Conservation (phyloP, 2,888 invertebrate genomes). For the Drosophila eohydei region DNA sequence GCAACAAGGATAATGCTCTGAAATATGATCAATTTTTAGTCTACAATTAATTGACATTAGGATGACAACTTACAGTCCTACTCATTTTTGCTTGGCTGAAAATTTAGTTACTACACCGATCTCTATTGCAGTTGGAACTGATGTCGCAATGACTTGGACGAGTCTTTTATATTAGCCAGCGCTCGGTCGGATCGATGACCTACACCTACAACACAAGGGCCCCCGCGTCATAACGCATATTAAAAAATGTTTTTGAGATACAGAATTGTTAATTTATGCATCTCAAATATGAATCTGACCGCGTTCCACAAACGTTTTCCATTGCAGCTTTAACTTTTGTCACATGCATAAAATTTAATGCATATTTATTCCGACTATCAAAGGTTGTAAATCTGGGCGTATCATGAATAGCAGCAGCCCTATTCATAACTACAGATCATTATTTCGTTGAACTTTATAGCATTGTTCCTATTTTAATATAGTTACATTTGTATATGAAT, state of each 20-base stretch:
- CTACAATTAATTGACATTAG: neutral
- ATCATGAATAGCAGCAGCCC: conserved; percentile 15
- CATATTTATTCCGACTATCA: conserved; percentile 49
- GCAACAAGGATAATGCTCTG: conserved; percentile 52
- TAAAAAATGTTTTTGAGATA: conserved; percentile 36
- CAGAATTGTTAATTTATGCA: conserved; percentile 69
- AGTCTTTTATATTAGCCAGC: conserved; percentile 60
- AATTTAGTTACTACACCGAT: conserved; percentile 19
- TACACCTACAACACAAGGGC: conserved; percentile 67
- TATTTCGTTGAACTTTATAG: conserved; percentile 5
- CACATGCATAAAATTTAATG: conserved; percentile 41
- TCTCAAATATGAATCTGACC: conserved; percentile 72
- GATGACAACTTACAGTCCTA: conserved; percentile 67
- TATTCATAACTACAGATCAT: conserved; percentile 19
- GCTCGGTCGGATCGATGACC: conserved; percentile 62
- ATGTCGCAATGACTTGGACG: conserved; percentile 50
- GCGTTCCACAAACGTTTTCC: conserved; percentile 54
- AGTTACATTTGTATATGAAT: neutral
- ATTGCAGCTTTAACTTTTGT: conserved; percentile 50
- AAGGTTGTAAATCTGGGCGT: conserved; percentile 58
- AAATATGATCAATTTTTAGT: conserved; percentile 6
- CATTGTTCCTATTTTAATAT: neutral
- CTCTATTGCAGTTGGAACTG: conserved; percentile 61
- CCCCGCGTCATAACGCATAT: conserved; percentile 50
- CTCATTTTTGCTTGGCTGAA: conserved; percentile 54